Conservation (phyloP, 2,113 vertebrate species). For the Lagopus muta region DNA sequence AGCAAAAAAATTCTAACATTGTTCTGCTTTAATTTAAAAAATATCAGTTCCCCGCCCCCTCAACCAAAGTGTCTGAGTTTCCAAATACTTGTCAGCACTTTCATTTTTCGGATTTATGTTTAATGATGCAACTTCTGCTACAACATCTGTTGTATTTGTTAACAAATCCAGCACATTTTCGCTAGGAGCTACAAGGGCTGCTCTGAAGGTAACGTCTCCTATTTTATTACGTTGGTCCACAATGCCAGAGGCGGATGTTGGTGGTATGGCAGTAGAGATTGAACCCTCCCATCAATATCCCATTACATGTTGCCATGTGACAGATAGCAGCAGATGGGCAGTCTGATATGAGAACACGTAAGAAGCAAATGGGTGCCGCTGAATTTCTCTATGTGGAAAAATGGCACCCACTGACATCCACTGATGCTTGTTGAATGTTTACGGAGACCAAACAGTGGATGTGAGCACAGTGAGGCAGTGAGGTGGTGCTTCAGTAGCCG, state of each 20-base stretch:
- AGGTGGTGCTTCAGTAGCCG: background rate
- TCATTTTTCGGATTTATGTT: background rate
- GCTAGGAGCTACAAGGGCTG: background rate
- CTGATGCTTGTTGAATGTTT: background rate
- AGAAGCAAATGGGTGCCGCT: background rate
- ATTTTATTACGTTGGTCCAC: background rate
- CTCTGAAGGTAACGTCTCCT: background rate
- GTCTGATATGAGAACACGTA: background rate
- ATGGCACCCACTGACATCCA: background rate
- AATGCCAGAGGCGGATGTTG: background rate
- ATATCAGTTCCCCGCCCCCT: background rate
- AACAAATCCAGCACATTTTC: background rate
- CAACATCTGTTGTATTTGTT: background rate
- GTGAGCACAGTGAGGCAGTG: background rate
- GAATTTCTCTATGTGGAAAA: background rate
- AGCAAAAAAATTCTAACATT: background rate
- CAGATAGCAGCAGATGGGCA: background rate
- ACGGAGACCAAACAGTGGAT: background rate
- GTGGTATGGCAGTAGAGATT: background rate
- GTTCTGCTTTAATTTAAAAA: background rate
- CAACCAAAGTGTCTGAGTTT: background rate
- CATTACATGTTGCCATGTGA: background rate
- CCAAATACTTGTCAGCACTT: background rate
- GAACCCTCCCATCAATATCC: background rate
- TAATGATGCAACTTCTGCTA: background rate